Evolutionary conservation across 2,888 invertebrate genomes (phyloP), one percentile per base, ranked within the genome.

Genomic region (Leptinotarsa haldemani): DNA sequence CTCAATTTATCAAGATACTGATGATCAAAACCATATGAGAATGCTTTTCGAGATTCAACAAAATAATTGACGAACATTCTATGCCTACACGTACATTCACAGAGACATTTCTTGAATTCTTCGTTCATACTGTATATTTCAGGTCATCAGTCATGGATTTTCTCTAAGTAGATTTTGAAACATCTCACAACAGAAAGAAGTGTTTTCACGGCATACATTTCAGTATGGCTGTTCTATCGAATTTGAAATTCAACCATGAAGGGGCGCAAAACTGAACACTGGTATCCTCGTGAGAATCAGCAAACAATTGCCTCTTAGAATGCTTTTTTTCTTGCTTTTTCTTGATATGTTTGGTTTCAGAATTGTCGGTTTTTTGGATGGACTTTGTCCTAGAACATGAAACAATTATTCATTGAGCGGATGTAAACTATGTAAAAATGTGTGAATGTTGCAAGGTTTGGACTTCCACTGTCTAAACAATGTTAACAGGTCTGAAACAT

Each of bases 171-270:
- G 56, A 13, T 20, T 22, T 56, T 20, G 20, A 56, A 56, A 56
- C 1, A 22, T 56, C 20, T 22, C 40, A 9, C 40, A 40, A 40
- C 40, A 40, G 9, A 40, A 40, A 9, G 30, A 40, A 40, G 22
- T 56, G 56, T 9, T 15, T 56, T 74, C 82, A 87, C 9, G 86
- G 85, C 82, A 88, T 86, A 77, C 88, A 88, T 74, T 88, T 87
- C 84, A 89, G 84, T 74, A 92, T 90, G 18, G 91, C 91, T 74
- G 88, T 89, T 77, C 87, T 88, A 82, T 93, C 91, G 82, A 92
- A 92, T 84, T 91, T 92, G 83, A 93, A 93, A 85, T 92, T 91
- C 7, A 90, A 88, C 92, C 92, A 93, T 3, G 92, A 91, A 0
- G 91, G 91, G 13, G 92, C 91, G 74, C 88, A 88, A 79, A 91